These are phyloP conservation scores for Allacma fusca DNA, from an alignment of 2,888 invertebrate species.

Conservation along the genomic window DNA sequence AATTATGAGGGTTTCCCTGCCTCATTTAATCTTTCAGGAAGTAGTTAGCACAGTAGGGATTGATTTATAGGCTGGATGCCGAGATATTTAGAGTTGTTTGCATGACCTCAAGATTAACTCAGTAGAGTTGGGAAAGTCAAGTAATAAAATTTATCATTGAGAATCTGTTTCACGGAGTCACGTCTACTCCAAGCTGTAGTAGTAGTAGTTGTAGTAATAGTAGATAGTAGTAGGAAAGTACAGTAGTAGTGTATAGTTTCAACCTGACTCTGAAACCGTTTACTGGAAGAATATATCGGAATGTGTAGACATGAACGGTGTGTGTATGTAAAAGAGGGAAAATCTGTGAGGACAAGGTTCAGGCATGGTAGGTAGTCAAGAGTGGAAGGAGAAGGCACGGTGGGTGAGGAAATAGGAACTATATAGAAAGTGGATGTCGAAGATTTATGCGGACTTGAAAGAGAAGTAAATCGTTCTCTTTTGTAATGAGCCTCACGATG, in stretches of 20 bases:
- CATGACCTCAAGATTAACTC: conserved; percentile 33
- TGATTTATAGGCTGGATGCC: conserved; percentile 26
- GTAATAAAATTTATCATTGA: conserved; percentile 12
- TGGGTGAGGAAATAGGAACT: conserved; percentile 32
- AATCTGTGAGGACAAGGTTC: no score
- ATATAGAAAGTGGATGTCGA: conserved; percentile 19
- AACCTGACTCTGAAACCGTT: no score
- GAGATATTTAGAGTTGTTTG: conserved; percentile 12
- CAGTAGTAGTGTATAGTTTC: no score
- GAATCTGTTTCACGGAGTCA: background rate
- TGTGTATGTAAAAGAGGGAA: no score
- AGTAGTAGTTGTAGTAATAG: no score
- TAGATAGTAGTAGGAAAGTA: no score
- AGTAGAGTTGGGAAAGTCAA: background rate
- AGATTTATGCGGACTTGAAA: conserved; percentile 49
- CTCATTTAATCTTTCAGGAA: conserved; percentile 10
- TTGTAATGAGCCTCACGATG: conserved; percentile 47
- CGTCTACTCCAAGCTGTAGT: no score
- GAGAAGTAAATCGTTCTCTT: conserved; percentile 46
- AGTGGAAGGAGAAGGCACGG: no score
- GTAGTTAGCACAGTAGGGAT: conserved; percentile 29
- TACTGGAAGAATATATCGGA: no score
- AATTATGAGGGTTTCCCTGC: no score
- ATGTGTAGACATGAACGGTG: no score
- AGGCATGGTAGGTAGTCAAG: no score